A percentile compares a stretch with the other conserved stretches of the same genome.
These are phyloP conservation scores for Limnephilus rhombicus DNA, from an alignment of 2,888 invertebrate genomes.

Conservation along the genomic window DNA sequence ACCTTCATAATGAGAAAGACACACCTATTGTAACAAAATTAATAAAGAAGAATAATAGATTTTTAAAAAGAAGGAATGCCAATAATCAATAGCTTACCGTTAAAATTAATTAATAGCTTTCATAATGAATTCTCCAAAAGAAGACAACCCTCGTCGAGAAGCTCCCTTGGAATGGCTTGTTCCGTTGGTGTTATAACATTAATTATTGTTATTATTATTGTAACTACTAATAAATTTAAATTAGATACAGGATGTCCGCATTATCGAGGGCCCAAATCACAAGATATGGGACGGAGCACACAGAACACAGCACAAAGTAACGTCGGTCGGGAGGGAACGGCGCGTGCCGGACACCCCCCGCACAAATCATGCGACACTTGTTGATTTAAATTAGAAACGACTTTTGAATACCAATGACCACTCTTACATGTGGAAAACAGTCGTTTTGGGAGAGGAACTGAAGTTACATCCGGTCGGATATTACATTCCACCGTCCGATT, in stretches of 20 bases:
- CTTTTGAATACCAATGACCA: constrained; percentile 47
- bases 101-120: not conserved
- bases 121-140: not conserved
- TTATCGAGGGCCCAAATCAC: not conserved
- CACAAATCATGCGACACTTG: constrained; percentile 45
- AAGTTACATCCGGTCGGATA: constrained; percentile 43
- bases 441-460: constrained; percentile 36
- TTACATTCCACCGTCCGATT: constrained; percentile 45
- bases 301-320: no score
- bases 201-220: not conserved
- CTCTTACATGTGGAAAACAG: constrained; percentile 30
- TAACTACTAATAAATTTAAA: not conserved
- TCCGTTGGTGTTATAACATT: not conserved
- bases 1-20: no score
- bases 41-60: no score
- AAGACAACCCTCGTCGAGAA: not conserved
- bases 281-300: not conserved
- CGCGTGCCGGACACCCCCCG: not conserved
- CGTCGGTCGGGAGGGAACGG: no score
- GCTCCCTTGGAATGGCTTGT: no score
- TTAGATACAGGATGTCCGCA: not conserved
- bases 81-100: not conserved
- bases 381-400: constrained; percentile 47
- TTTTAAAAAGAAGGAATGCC: no score
- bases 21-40: no score